Evolutionary conservation across 2,888 invertebrate genomes (phyloP).

Genomic region (Criorhina ranunculi): DNA sequence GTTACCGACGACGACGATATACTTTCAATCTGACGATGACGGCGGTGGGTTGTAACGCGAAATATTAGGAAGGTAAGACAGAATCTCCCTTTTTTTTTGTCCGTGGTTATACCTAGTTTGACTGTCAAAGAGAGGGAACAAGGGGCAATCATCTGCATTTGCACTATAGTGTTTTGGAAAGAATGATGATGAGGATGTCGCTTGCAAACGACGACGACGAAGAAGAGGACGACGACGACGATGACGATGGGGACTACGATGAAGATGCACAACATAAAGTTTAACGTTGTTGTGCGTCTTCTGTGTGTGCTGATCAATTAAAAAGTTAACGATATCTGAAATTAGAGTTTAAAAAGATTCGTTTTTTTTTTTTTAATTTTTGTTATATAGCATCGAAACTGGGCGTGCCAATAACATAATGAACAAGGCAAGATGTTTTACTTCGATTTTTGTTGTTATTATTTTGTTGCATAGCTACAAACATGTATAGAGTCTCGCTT

Average conservation of each 20-base stretch:
- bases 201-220: constrained; percentile 32
- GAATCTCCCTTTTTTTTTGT: constrained; percentile 60
- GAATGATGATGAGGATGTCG: constrained; percentile 44
- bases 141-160: constrained; percentile 68
- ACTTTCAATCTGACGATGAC: constrained; percentile 60
- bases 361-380: constrained; percentile 27
- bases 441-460: constrained; percentile 27
- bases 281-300: constrained; percentile 39
- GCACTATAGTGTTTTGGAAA: constrained; percentile 23
- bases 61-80: constrained; percentile 59
- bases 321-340: constrained; percentile 76
- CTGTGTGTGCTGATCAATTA: constrained; percentile 73
- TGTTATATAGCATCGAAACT: constrained; percentile 50
- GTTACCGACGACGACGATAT: constrained; percentile 7
- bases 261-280: constrained; percentile 62
- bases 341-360: constrained; percentile 71
- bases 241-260: constrained; percentile 40
- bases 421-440: constrained; percentile 79
- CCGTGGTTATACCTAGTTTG: constrained; percentile 27
- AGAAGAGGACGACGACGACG: constrained; percentile 5
- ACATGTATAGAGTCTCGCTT: constrained; percentile 12
- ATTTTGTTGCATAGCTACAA: constrained; percentile 1
- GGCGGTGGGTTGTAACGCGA: constrained; percentile 71
- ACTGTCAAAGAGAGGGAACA: neutral
- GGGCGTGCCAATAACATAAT: constrained; percentile 84